Evolutionary conservation across 2,113 vertebrate species (phyloP).

Genomic region (Hassar affinis): DNA sequence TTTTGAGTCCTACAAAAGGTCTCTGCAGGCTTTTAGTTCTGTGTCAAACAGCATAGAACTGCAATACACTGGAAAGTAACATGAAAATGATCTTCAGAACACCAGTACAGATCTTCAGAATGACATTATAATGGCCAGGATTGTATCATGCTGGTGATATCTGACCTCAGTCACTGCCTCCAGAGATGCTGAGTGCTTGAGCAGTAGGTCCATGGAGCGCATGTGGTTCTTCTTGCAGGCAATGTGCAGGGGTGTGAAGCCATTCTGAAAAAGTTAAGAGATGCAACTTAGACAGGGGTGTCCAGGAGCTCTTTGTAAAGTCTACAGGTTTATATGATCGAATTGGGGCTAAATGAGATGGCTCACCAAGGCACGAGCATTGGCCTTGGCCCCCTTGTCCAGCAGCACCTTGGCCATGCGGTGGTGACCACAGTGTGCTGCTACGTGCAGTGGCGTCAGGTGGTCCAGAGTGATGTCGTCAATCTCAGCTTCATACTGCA

Average conservation of each 20-base stretch:
- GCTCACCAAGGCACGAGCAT: conserved; percentile 89
- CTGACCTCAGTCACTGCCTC: conserved; percentile 94
- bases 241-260: conserved; percentile 95
- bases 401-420: conserved; percentile 92
- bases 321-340: background rate
- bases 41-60: background rate
- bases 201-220: conserved; percentile 92
- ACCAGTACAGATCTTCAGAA: background rate
- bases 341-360: background rate
- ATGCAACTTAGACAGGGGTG: background rate
- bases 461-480: conserved; percentile 97
- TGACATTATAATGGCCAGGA: conserved; percentile 2
- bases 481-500: conserved; percentile 90
- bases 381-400: conserved; percentile 95
- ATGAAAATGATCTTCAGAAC: background rate
- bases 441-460: conserved; percentile 93
- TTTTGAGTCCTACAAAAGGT: background rate
- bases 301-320: background rate
- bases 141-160: background rate
- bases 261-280: conserved; percentile 77
- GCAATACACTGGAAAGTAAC: background rate
- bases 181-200: conserved; percentile 91
- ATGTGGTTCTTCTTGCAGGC: conserved; percentile 98
- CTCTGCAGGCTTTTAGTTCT: background rate
- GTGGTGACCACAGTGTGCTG: conserved; percentile 94